Conservation (phyloP, 53 echinoderm and acorn worm genomes). For the Luidia sarsii region DNA sequence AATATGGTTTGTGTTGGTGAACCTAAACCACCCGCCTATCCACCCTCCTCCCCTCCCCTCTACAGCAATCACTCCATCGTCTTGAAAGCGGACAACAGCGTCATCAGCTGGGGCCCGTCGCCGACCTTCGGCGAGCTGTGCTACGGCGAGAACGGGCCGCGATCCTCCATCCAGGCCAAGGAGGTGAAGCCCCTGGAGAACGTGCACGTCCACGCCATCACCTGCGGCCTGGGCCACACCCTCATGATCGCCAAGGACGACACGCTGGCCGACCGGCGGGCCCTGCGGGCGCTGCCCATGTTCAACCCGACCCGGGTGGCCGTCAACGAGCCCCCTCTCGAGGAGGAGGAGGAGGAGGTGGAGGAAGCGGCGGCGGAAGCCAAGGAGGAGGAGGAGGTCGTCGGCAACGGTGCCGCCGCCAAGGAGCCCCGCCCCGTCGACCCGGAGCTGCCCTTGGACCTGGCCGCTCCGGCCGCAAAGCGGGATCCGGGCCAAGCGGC, state of each 20-base stretch:
- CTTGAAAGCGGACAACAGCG: conserved; percentile 84
- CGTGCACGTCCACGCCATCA: conserved; percentile 65
- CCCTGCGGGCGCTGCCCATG: conserved; percentile 64
- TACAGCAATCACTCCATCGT: conserved; percentile 92
- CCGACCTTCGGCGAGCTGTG: conserved; percentile 97
- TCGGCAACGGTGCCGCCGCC: conserved; percentile 9
- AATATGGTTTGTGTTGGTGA: no score
- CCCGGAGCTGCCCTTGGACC: no score
- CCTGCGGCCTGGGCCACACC: conserved; percentile 89
- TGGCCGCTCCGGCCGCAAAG: no score
- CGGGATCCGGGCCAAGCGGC: not conserved
- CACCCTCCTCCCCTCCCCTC: no score
- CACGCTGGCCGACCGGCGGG: conserved; percentile 72
- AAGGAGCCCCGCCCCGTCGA: no score
- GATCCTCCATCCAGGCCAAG: conserved; percentile 84
- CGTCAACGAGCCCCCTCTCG: conserved; percentile 31
- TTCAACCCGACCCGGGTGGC: conserved; percentile 66
- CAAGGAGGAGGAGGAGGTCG: not conserved
- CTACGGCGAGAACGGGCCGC: conserved; percentile 82
- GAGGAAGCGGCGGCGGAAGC: not conserved
- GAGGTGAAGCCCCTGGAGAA: conserved; percentile 79
- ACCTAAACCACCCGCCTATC: no score
- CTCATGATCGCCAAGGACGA: conserved; percentile 83
- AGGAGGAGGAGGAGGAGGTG: conserved; percentile 28
- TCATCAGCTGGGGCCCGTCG: conserved; percentile 96